These are phyloP conservation scores for Dicrostonyx torquatus DNA, from an alignment of 2,797 vertebrate genomes.

Conservation along the genomic window DNA sequence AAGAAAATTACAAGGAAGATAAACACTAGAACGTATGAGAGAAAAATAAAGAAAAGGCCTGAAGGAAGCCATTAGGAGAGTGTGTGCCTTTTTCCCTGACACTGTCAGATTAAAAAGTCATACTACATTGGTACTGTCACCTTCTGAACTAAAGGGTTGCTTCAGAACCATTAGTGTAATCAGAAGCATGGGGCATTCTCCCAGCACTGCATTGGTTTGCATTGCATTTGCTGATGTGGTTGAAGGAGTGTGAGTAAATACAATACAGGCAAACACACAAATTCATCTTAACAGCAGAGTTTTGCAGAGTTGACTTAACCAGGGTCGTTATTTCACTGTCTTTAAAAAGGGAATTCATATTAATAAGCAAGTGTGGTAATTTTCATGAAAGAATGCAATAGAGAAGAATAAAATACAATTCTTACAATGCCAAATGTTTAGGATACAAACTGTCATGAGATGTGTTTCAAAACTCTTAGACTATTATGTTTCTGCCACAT, in stretches of 20 bases:
- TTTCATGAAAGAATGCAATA: not conserved
- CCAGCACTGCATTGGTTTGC: not conserved
- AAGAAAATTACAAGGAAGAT: too few species aligned
- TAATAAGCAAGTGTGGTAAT: fast-evolving
- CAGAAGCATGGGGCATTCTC: fast-evolving
- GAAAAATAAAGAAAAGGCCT: too few species aligned
- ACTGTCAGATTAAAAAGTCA: too few species aligned
- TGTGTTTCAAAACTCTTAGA: not conserved
- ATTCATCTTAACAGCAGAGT: too few species aligned
- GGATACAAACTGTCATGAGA: fast-evolving
- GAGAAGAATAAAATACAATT: not conserved
- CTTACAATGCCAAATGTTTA: too few species aligned
- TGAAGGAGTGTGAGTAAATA: not conserved
- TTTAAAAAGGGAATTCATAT: not conserved
- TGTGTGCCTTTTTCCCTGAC: too few species aligned
- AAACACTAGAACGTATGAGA: too few species aligned
- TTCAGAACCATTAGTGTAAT: not conserved
- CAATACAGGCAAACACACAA: fast-evolving
- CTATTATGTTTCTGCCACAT: fast-evolving
- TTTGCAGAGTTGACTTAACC: not conserved
- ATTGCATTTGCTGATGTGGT: fast-evolving
- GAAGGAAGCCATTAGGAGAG: too few species aligned
- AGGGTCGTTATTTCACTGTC: not conserved
- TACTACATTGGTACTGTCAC: too few species aligned
- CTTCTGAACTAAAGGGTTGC: not conserved